These are phyloP conservation scores for Eurytoma adleriae DNA, from an alignment of 2,888 invertebrate genomes.

Conservation along the genomic window DNA sequence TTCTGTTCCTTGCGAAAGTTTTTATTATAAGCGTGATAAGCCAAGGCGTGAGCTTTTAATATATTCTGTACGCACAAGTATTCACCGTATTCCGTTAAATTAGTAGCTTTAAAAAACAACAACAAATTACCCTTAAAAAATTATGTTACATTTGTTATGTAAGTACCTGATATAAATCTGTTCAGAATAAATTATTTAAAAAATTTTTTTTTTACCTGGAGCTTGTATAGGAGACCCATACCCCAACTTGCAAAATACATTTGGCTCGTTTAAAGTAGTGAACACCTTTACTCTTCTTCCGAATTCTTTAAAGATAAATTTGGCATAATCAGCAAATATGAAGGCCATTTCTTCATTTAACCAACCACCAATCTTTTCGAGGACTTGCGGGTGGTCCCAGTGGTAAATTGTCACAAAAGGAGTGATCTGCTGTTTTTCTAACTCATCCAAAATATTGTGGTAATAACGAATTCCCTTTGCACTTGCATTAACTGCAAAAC, in stretches of 20 bases:
- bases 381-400: constrained; percentile 81
- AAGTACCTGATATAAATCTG: too few species aligned
- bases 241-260: constrained; percentile 78
- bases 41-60: constrained; percentile 84
- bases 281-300: constrained; percentile 83
- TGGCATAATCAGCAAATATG: constrained; percentile 81
- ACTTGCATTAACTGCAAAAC: constrained; percentile 77
- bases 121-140: neutral
- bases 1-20: constrained; percentile 79
- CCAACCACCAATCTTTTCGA: constrained; percentile 81
- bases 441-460: constrained; percentile 79
- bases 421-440: constrained; percentile 78
- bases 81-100: constrained; percentile 76
- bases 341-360: constrained; percentile 80
- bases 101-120: constrained; percentile 63
- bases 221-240: constrained; percentile 71
- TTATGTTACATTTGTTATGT: too few species aligned
- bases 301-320: constrained; percentile 80
- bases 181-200: too few species aligned
- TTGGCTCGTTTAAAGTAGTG: constrained; percentile 89
- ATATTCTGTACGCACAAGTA: constrained; percentile 85
- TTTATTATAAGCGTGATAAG: constrained; percentile 80
- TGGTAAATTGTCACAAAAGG: constrained; percentile 83
- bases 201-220: constrained; percentile 54
- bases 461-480: constrained; percentile 82